These are phyloP conservation scores for Agapostemon virescens DNA, from an alignment of 2,888 invertebrate species.

Conservation along the genomic window DNA sequence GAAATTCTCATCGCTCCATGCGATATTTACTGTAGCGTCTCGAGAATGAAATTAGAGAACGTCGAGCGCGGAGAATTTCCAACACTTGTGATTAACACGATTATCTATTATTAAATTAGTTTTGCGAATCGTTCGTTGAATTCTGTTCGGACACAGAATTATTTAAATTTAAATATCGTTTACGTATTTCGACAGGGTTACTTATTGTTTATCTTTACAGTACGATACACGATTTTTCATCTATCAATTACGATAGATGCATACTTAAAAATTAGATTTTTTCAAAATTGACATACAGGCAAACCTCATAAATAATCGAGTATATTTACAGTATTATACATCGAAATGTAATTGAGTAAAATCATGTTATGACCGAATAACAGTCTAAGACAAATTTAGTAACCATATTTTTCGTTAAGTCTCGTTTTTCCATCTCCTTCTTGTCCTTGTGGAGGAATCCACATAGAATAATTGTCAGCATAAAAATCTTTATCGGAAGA, in stretches of 20 bases:
- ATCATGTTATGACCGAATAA: not conserved
- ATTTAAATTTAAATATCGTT: no score
- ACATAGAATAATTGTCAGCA: constrained; percentile 86
- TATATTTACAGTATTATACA: constrained; percentile 10
- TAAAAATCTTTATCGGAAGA: constrained; percentile 78
- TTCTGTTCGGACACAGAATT: no score
- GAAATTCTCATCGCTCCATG: no score
- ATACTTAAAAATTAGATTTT: not conserved
- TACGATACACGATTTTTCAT: not conserved
- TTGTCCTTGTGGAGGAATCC: constrained; percentile 89
- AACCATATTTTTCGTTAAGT: constrained; percentile 90
- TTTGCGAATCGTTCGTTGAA: no score
- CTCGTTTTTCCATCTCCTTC: constrained; percentile 89
- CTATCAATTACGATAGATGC: not conserved
- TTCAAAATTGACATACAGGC: not conserved
- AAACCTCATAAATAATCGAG: not conserved
- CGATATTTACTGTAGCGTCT: no score
- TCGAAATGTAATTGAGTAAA: not conserved
- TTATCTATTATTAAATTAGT: no score
- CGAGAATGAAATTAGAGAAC: no score
- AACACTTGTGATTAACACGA: no score
- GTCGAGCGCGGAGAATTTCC: no score
- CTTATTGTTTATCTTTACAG: no score
- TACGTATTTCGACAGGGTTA: no score
- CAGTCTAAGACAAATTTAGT: constrained; percentile 79